Evolutionary conservation across 1,140 invertebrate genomes (phyloP).

Genomic region (Goniozus legneri): DNA sequence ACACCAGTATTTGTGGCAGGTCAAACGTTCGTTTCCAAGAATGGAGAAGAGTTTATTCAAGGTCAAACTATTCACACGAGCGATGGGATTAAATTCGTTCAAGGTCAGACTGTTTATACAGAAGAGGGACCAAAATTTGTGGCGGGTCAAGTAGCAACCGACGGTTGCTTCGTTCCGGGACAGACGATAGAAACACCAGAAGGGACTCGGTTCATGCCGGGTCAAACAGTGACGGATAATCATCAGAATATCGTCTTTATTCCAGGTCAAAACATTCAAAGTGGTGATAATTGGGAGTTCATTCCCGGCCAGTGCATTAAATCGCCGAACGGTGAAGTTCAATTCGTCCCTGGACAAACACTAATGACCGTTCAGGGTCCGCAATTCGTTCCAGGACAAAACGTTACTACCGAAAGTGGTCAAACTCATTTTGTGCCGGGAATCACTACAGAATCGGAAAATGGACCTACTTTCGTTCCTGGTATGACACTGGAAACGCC

Average conservation of each 20-base stretch:
- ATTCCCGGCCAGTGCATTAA: constrained; percentile 54
- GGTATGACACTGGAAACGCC: constrained; percentile 65
- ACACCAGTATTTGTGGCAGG: constrained; percentile 56
- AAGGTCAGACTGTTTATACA: constrained; percentile 64
- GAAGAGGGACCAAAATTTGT: constrained; percentile 66
- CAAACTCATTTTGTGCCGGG: constrained; percentile 64
- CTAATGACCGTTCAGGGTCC: constrained; percentile 55
- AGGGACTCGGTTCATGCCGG: constrained; percentile 58
- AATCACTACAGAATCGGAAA: constrained; percentile 53
- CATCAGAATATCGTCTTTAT: constrained; percentile 55
- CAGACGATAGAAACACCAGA: constrained; percentile 64
- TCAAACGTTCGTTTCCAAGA: constrained; percentile 42
- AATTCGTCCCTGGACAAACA: constrained; percentile 64
- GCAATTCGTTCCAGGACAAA: constrained; percentile 67
- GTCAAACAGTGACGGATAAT: constrained; percentile 57
- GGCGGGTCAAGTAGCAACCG: constrained; percentile 58
- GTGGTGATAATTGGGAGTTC: constrained; percentile 45
- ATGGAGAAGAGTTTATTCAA: constrained; percentile 48
- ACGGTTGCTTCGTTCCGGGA: constrained; percentile 63
- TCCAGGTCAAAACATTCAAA: constrained; percentile 49
- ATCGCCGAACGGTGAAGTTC: constrained; percentile 39
- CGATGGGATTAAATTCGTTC: constrained; percentile 58
- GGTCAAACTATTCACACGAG: constrained; percentile 53
- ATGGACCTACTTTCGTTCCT: constrained; percentile 59
- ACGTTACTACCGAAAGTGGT: constrained; percentile 53